Evolutionary conservation across 2,113 vertebrate species (phyloP).

Genomic region (Psittacara wagleri): DNA sequence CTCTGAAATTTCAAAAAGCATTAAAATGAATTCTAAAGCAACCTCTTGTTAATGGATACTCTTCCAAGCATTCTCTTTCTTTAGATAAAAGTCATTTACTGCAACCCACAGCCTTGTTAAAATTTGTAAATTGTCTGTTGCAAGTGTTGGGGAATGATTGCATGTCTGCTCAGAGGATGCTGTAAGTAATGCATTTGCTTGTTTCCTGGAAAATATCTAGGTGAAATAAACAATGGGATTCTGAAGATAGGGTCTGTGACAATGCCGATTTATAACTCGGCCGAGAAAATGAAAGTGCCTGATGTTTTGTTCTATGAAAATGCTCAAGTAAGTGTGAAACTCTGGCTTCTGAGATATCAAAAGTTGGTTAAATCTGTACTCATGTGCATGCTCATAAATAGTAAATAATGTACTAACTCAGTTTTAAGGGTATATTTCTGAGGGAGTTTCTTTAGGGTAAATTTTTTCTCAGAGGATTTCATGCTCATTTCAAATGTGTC

Average conservation of each 20-base stretch:
- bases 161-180: neutral
- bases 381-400: neutral
- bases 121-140: neutral
- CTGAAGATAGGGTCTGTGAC: constrained; percentile 86
- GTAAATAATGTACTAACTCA: neutral
- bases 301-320: constrained; percentile 98
- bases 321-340: constrained; percentile 80
- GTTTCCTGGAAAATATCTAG: constrained; percentile 69
- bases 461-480: neutral
- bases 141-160: neutral
- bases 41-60: neutral
- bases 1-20: neutral
- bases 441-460: neutral
- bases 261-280: constrained; percentile 79
- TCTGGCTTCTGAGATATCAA: neutral
- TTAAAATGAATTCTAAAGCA: neutral
- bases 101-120: neutral
- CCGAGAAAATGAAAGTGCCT: constrained; percentile 92
- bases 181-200: neutral
- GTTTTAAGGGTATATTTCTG: neutral
- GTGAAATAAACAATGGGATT: constrained; percentile 80
- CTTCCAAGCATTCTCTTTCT: neutral
- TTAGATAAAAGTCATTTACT: neutral
- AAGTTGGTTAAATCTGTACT: neutral
- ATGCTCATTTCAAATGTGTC: neutral